Evolutionary conservation across 2,888 invertebrate genomes (phyloP), one percentile per base, ranked within the genome.

Genomic region (Oscheius sp.): DNA sequence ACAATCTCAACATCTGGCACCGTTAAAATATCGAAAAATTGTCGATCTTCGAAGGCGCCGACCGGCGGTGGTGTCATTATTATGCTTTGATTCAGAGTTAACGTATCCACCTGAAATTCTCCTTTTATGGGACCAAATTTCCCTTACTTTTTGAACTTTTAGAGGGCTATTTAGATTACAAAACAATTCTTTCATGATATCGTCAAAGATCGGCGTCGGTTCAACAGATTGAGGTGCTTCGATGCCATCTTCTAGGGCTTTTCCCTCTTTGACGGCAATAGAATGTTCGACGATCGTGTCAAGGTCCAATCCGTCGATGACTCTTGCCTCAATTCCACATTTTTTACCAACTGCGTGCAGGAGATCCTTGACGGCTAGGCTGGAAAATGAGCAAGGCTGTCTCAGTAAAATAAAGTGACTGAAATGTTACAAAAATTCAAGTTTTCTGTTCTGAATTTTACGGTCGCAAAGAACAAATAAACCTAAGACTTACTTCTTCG

Each of bases 261-360:
- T 69, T n/a, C 86, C 86, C 69, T 86, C 86, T 81, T 85, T 72
- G 46, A 45, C 27, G n/a, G 87, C 87, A 46, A 87, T 85, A 1
- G 84, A 83, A 29, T 85, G 74, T 61, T 87, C 87, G 23, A 87
- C 87, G 55, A 87, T 84, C 61, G 86, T 86, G 46, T 87, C 87
- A 73, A 87, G 76, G 72, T 87, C 87, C 72, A 87, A 63, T 12
- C 74, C 76, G 75, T 86, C 87, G 75, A 87, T 87, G 63, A 84
- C 80, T 2, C 76, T 71, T 0, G 87, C 85, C 52, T 87, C 87
- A 9, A 87, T 77, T 5, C 87, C 87, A 59, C 85, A 86, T 77
- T 87, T 87, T 58, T 86, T 84, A 16, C 87, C 87, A 43, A 87
- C 87, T 1, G 87, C 86, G 58, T 86, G 86, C 13, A 87, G 78